Evolutionary conservation across 2,797 vertebrate species (phyloP).

Genomic region (Pagetopsis macropterus): DNA sequence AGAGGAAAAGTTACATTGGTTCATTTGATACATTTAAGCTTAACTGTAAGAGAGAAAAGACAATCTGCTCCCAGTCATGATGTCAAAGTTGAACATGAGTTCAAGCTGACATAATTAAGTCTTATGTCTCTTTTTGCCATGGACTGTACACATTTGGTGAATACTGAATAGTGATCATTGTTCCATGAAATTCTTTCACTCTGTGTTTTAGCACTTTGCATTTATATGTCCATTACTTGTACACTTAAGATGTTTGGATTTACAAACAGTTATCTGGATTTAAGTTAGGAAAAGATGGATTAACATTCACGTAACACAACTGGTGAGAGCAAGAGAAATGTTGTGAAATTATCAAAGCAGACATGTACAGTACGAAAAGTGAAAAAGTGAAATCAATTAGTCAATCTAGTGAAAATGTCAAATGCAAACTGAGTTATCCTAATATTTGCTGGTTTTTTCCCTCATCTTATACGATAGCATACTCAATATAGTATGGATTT

Average conservation of each 20-base stretch:
- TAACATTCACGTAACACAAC: neutral
- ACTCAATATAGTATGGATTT: neutral
- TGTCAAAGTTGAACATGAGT: neutral
- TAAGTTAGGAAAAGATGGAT: conserved; percentile 2
- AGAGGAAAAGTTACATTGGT: conserved; percentile 9
- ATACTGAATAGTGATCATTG: too few relatives aligned
- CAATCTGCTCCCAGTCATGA: conserved; percentile 3
- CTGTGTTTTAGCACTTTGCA: neutral
- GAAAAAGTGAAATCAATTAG: neutral
- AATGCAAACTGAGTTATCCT: neutral
- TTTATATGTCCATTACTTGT: neutral
- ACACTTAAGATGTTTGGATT: neutral
- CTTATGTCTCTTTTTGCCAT: conserved; percentile 9
- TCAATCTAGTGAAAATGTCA: neutral
- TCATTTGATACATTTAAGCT: neutral
- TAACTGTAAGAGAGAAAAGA: neutral
- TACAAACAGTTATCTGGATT: neutral
- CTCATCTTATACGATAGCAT: neutral
- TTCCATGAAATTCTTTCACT: neutral
- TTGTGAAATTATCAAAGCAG: neutral
- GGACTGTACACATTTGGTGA: neutral
- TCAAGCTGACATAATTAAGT: neutral
- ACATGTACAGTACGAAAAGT: neutral
- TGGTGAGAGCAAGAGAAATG: neutral
- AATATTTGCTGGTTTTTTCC: neutral